Conservation (phyloP, 2,113 vertebrate species). For the Notothenia coriiceps region DNA sequence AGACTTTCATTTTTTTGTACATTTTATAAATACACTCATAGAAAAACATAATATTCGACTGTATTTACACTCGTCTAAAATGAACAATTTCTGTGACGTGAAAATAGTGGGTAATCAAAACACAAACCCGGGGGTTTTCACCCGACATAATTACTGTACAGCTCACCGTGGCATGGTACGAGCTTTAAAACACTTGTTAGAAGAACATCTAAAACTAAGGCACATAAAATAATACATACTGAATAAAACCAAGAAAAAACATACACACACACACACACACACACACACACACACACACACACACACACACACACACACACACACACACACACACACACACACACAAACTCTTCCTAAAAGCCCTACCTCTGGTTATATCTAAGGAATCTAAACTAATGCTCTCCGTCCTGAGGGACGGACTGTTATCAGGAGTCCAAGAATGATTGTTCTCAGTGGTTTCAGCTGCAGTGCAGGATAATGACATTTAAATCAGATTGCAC, state of each 20-base stretch:
- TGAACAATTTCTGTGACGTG: conserved; percentile 13
- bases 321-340: conserved; percentile 21
- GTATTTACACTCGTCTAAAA: conserved; percentile 57
- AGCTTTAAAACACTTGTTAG: not conserved
- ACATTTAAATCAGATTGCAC: not conserved
- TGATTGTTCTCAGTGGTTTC: conserved; percentile 18
- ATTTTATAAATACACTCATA: conserved; percentile 73
- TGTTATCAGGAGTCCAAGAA: conserved; percentile 24
- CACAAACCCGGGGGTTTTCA: not conserved
- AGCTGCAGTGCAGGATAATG: conserved; percentile 6
- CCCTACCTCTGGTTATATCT: not conserved
- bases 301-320: not conserved
- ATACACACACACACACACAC: conserved; percentile 19
- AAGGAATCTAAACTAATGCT: conserved; percentile 10
- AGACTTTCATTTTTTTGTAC: conserved; percentile 69
- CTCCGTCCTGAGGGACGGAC: not conserved
- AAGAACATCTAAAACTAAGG: conserved; percentile 32
- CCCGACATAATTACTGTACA: conserved; percentile 27
- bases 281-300: too few species aligned
- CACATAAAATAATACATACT: conserved; percentile 21
- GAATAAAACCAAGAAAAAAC: not conserved
- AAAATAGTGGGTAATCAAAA: conserved; percentile 18
- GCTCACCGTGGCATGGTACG: conserved; percentile 15
- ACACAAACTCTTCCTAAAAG: not conserved
- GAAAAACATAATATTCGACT: conserved; percentile 40